phyloP scores from a whole-genome alignment of 2,888 invertebrate species.

The Deilephila porcellus region DNA sequence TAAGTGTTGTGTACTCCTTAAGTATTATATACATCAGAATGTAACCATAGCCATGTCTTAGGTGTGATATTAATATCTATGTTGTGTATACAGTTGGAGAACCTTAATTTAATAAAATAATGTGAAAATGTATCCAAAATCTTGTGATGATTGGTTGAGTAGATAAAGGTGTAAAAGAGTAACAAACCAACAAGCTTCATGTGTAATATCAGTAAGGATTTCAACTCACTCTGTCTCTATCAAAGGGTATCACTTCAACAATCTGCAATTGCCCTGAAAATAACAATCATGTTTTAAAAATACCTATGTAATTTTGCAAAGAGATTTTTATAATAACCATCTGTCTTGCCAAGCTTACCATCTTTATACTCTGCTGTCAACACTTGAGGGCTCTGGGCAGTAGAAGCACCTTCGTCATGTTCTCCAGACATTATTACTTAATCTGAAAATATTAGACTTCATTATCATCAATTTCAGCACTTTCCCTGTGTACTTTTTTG shows the following conservation, averaged over 20 bases:
- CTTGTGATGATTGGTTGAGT: too few relatives aligned
- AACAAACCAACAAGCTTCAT: not conserved
- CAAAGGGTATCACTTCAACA: slow-evolving; percentile 70
- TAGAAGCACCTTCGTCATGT: slow-evolving; percentile 58
- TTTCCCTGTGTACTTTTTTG: too few relatives aligned
- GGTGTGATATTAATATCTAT: too few relatives aligned
- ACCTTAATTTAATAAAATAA: too few relatives aligned
- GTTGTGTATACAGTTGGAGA: too few relatives aligned
- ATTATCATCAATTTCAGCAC: too few relatives aligned
- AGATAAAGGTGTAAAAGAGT: too few relatives aligned
- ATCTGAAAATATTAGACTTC: slow-evolving; percentile 14
- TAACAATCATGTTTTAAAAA: slow-evolving; percentile 18
- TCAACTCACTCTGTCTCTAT: slow-evolving; percentile 60
- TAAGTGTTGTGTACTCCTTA: too few relatives aligned
- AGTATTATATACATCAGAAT: too few relatives aligned
- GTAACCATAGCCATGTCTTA: too few relatives aligned
- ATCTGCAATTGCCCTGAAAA: slow-evolving; percentile 75
- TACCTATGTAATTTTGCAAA: too few relatives aligned
- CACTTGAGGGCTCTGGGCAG: slow-evolving; percentile 51
- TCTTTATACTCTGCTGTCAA: slow-evolving; percentile 71
- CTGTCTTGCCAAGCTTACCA: slow-evolving; percentile 52
- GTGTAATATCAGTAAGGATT: not conserved
- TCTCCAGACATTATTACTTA: slow-evolving; percentile 13
- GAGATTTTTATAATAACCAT: not conserved
- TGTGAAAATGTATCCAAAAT: too few relatives aligned